Base-by-base conservation (phyloP, 2,113 vertebrate species). In the Anseranas semipalmata region DNA sequence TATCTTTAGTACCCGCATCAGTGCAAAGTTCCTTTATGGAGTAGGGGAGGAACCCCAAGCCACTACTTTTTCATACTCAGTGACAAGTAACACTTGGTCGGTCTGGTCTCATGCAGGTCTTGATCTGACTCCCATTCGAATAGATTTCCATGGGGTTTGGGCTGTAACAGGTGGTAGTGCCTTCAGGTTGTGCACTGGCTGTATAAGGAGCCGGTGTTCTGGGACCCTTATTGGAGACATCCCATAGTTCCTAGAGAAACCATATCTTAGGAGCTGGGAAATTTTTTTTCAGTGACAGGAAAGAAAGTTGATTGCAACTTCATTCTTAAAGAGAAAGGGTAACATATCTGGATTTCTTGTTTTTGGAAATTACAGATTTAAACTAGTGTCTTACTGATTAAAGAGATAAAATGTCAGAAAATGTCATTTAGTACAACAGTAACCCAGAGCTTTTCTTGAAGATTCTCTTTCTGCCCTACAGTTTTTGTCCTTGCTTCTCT, bases 231-330 rank as follows among this genome's bases (percentile, higher is more conserved):
- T 0, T 45, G 71, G 12, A 65, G 37, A 35, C 53, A 17, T 62
- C 30, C 17, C 12, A 35, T 1, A 1, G 2, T 77, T 77, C 35
- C 46, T 63, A 22, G 15, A 92, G 20, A 78, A 92, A 7, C 12
- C 8, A 2, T 56, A 14, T 48, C 0, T 0, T 83, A 24, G 18
- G 24, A 83, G 10, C 7, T 3, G 2, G 12, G 78, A 1, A 1
- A 17, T 30, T 63, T 65, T 74, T 12, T 84, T 87, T 65, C 32
- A 35, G 2, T 70, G 50, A 39, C 22, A 81, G 70, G 58, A 89
- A 77, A 70, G 35, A 56, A 68, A 1, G 27, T 22, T 74, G 25
- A 63, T 71, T 16, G 9, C 8, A 9, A 11, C 7, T 79, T 85
- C 32, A 75, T 71, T 30, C 18, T 78, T 71, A 67, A 46, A 85